Evolutionary conservation across 2,113 vertebrate species (phyloP), one percentile per base, ranked within the genome.

Genomic region (Podilymbus podiceps): DNA sequence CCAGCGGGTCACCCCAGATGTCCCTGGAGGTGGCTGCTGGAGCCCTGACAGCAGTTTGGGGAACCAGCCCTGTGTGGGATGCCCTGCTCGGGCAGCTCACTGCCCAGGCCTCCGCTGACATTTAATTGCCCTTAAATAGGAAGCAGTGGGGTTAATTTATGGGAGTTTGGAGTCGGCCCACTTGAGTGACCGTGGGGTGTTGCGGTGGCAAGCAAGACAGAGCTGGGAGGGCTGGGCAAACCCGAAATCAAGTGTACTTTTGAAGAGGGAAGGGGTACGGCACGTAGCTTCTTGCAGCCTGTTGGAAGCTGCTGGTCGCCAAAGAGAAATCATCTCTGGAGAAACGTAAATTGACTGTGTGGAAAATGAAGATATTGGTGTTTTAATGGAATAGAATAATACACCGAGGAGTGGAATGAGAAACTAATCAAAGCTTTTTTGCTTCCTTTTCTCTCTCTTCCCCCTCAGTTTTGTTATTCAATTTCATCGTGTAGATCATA

Each of bases 181-280:
- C 10, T 11, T 11, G 53, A 7, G 33, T 5, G 69, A 20, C 13
- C 3, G 8, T 5, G 18, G 31, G 50, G 58, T 3, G 38, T 27
- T 21, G 38, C 4, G 24, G 16, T 15, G 47, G 35, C 1, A 38
- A 38, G 38, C 38, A 38, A 38, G 38, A 38, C 38, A 38, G 38
- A 38, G 38, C 38, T 38, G 38, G 38, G 38, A 21, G 33, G 33
- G 27, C 52, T 7, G 78, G 38, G 46, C 28, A 4, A 5, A 3
- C 4, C 8, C 7, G 66, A 25, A 5, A 21, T 5, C 3, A 2
- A 15, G 35, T 1, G 1, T 8, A 6, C 33, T 23, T 24, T 2
- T 5, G 1, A 4, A 5, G 44, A 42, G n/a, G 38, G 38, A 31
- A 38, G 28, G 47, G 67, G 21, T 4, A 11, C 5, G 3, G 52